Evolutionary conservation across 1,140 invertebrate species (phyloP).

Genomic region (Oryctes rhinoceros): DNA sequence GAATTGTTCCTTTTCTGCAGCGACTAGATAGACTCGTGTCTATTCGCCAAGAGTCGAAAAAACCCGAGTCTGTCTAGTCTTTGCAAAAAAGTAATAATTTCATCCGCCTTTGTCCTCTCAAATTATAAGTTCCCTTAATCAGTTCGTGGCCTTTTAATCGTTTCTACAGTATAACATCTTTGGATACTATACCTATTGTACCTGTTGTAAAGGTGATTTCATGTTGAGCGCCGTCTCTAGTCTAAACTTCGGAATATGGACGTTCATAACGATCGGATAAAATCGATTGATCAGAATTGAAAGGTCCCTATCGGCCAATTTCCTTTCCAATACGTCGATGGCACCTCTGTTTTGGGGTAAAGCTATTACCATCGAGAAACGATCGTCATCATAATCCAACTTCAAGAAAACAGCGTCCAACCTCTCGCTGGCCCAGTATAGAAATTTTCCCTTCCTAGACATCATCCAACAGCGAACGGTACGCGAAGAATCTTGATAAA

Average conservation of each 20-base stretch:
- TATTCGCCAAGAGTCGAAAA: too few relatives aligned
- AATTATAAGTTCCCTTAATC: too few relatives aligned
- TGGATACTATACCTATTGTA: too few relatives aligned
- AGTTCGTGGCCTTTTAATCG: too few relatives aligned
- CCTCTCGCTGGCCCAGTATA: slow-evolving; percentile 62
- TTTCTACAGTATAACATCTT: too few relatives aligned
- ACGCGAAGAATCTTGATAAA: too few relatives aligned
- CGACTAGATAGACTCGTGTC: too few relatives aligned
- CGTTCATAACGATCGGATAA: slow-evolving; percentile 48
- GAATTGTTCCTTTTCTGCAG: too few relatives aligned
- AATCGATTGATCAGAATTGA: slow-evolving; percentile 51
- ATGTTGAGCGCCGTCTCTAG: slow-evolving; percentile 70
- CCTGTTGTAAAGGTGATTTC: slow-evolving; percentile 61
- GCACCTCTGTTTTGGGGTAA: slow-evolving; percentile 65
- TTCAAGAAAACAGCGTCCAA: slow-evolving; percentile 66
- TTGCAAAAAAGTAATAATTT: too few relatives aligned
- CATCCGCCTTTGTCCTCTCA: too few relatives aligned
- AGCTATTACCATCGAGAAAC: slow-evolving; percentile 71
- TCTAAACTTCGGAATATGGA: slow-evolving; percentile 74
- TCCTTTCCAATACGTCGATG: slow-evolving; percentile 56
- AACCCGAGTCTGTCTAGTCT: too few relatives aligned
- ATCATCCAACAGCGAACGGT: slow-evolving; percentile 70
- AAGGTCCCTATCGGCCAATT: slow-evolving; percentile 52
- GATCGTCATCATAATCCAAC: slow-evolving; percentile 67
- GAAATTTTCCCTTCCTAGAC: slow-evolving; percentile 58